phyloP scores from a whole-genome alignment of 2,113 vertebrate species.

The Chamaea fasciata region DNA sequence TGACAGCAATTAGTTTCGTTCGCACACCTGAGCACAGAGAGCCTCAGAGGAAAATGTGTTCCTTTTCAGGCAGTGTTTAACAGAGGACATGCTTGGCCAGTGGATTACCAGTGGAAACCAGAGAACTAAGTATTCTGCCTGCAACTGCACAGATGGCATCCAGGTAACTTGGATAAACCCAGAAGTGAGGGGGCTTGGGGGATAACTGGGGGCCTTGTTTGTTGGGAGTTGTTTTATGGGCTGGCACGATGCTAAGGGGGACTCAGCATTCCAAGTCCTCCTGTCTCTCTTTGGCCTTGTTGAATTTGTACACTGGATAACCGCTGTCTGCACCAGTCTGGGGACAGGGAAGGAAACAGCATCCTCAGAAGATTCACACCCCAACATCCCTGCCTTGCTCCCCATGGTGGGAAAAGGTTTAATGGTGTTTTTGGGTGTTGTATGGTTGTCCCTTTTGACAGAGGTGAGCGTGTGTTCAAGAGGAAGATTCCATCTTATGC shows the following conservation, averaged over 20 bases:
- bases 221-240: neutral
- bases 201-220: neutral
- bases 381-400: neutral
- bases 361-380: neutral
- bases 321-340: neutral
- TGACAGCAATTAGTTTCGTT: neutral
- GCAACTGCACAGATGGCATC: constrained; percentile 78
- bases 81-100: constrained; percentile 36
- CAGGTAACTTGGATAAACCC: constrained; percentile 64
- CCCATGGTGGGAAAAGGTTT: neutral
- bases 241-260: neutral
- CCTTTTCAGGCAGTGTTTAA: constrained; percentile 76
- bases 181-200: neutral
- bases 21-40: neutral
- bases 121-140: constrained; percentile 69
- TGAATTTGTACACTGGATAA: neutral
- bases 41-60: constrained; percentile 40
- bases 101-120: constrained; percentile 79
- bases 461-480: neutral
- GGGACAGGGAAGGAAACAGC: neutral
- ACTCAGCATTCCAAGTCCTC: neutral
- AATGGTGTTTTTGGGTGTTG: neutral
- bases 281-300: neutral
- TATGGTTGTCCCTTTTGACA: neutral
- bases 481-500: neutral